Evolutionary conservation across 2,888 invertebrate species (phyloP), one percentile per base, ranked within the genome.

Genomic region (Xylophagus ater): DNA sequence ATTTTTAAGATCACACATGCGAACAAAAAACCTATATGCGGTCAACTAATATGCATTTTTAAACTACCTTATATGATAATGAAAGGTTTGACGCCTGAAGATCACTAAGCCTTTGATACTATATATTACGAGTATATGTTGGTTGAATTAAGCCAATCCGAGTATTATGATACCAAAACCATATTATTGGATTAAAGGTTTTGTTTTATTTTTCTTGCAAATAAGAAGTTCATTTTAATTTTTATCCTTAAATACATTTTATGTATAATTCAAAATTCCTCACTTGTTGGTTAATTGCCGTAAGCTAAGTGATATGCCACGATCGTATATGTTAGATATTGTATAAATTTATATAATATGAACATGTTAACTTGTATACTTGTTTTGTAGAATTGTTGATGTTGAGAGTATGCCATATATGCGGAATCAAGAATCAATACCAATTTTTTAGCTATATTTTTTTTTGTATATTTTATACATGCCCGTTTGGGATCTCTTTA

Each of bases 271-370:
- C 26, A 10, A 26, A 13, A 26, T 26, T 26, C 26, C 26, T 26
- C 26, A 26, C 26, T 26, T 10, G 12, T 26, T 13, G 26, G 26
- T 13, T 26, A 26, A 26, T 26, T 26, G 26, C 26, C 26, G 26
- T 26, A 13, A 26, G 26, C 26, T 13, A 26, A 26, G 26, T 26
- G 26, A 26, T 13, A 26, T 26, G 26, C 26, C 10, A 26, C 26
- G 26, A 26, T 26, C 26, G 26, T 13, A 26, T 13, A n/a, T n/a
- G n/a, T n/a, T n/a, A n/a, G n/a, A n/a, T n/a, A n/a, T n/a, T n/a
- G n/a, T 26, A n/a, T 13, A n/a, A 26, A n/a, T n/a, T n/a, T n/a
- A n/a, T n/a, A 26, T 26, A 5, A n/a, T 9, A n/a, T 26, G 26
- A 12, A 26, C 26, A 12, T 26, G 13, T n/a, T 26, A 26, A n/a